These are phyloP conservation scores for Phylloscopus collybita DNA, from an alignment of 2,797 vertebrate genomes.

Conservation along the genomic window DNA sequence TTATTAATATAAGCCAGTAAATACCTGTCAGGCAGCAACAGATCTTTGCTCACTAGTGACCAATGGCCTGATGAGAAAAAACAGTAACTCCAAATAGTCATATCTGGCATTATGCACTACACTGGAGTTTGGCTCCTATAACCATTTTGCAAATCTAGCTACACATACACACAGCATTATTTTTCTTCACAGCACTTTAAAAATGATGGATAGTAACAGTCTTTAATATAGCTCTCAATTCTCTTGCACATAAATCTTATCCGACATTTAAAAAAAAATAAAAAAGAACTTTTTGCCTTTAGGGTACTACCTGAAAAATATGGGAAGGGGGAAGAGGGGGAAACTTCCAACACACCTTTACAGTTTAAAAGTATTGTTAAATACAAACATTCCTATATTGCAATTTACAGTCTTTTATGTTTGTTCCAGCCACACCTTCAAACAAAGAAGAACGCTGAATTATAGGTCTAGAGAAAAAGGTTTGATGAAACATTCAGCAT, in stretches of 20 bases:
- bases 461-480: slow-evolving; percentile 25
- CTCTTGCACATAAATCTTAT: slow-evolving; percentile 40
- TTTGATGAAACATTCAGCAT: slow-evolving; percentile 51
- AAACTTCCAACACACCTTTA: neutral
- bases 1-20: neutral
- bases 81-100: neutral
- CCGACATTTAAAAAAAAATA: neutral
- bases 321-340: neutral
- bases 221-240: slow-evolving; percentile 38
- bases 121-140: slow-evolving; percentile 11
- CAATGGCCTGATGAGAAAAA: neutral
- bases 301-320: neutral
- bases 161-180: neutral
- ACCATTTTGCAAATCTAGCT: slow-evolving; percentile 24
- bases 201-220: slow-evolving; percentile 31
- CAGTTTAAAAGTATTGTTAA: neutral
- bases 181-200: slow-evolving; percentile 30
- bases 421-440: slow-evolving; percentile 13
- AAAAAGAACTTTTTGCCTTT: neutral
- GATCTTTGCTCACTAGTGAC: neutral
- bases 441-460: slow-evolving; percentile 7
- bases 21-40: neutral
- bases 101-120: neutral
- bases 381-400: neutral
- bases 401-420: neutral